These are phyloP conservation scores for Pterocles orientalis DNA, from an alignment of 2,113 vertebrate genomes.

Conservation along the genomic window DNA sequence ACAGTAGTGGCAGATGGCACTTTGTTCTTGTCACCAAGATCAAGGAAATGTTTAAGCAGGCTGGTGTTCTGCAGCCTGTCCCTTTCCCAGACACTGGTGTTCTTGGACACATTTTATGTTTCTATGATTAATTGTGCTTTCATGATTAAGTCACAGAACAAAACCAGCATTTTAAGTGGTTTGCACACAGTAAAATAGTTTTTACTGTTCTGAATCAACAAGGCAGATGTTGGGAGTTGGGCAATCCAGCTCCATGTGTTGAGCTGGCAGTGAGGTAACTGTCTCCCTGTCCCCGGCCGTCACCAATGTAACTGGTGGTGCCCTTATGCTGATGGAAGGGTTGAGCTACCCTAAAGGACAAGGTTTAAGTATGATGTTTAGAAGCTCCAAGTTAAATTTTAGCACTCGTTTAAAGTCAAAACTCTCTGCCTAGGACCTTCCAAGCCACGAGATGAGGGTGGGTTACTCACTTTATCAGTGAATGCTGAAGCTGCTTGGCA, in stretches of 20 bases:
- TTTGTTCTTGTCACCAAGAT: neutral
- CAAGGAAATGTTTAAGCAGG: neutral
- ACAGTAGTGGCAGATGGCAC: neutral
- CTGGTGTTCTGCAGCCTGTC: neutral
- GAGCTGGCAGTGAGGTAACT: neutral
- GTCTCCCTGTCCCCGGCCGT: neutral
- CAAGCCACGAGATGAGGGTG: neutral
- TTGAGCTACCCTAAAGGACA: neutral
- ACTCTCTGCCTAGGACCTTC: neutral
- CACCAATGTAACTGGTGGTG: fast-evolving
- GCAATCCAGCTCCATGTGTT: neutral
- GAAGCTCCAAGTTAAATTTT: neutral
- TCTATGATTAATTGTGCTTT: neutral
- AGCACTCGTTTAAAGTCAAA: neutral
- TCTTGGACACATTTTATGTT: neutral
- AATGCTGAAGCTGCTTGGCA: neutral
- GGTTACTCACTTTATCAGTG: neutral
- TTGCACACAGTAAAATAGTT: neutral
- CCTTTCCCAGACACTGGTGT: neutral
- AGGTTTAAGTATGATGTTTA: neutral
- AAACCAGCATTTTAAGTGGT: neutral
- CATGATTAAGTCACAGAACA: neutral
- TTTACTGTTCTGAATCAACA: neutral
- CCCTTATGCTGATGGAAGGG: neutral
- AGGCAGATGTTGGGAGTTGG: neutral